Base-by-base conservation (phyloP, 2,888 invertebrate species). In the Belgica antarctica region DNA sequence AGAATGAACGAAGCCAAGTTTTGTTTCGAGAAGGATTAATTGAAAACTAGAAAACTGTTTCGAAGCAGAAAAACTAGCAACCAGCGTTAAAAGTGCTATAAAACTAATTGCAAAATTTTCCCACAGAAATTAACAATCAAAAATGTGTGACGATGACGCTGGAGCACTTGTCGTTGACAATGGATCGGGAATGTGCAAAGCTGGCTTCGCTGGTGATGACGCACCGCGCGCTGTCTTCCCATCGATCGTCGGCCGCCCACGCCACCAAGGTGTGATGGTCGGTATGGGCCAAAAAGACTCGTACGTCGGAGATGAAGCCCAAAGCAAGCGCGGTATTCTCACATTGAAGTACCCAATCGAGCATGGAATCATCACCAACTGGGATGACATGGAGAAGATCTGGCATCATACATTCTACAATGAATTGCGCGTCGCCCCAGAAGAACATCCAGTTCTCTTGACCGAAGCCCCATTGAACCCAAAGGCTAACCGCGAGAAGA, bases 361-460 rank as follows among this genome's bases (percentile, higher is more conserved):
- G 82, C 95, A 96, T 83, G 95, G 95, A 77, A 95, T 96, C 82
- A 93, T 96, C 79, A 96, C 95, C 82, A 95, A 96, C 87, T 96
- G 96, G 96, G 95, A 96, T 78, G 95, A 95, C 78, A 96, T 96
- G 96, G 96, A 96, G 83, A 95, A 96, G 83, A 96, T 96, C 85
- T 96, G 96, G 96, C 96, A 96, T 82, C 96, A 96, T 85, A 95
- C 96, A 78, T 96, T 96, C 88, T 96, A 96, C 90, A 96, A 96
- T 80, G 94, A 96, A 82, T 86, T 96, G 79, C 89, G 96, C 82
- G 95, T 96, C 70, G 95, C 95, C 70, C 95, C 96, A 73, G 94
- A 92, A 80, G 92, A 93, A 79, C 92, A 93, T 83, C 92, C 92
- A 73, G 91, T 92, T 73, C 85, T 92, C 75, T 84, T 92, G 76